These are phyloP conservation scores for Mormyrus iriodes DNA, from an alignment of 2,113 vertebrate species.

Conservation along the genomic window DNA sequence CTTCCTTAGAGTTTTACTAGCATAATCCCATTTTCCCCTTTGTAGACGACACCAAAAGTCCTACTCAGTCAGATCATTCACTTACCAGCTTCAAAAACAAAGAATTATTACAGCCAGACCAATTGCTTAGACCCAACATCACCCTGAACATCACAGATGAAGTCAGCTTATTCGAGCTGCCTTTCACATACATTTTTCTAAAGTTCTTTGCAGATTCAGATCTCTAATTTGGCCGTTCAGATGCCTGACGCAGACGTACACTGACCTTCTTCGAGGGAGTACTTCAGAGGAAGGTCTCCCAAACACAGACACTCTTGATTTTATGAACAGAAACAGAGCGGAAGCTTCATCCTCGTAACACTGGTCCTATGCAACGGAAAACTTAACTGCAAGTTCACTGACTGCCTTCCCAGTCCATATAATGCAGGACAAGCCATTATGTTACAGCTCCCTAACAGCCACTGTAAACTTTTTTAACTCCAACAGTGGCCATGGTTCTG, in stretches of 20 bases:
- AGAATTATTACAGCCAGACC: background rate
- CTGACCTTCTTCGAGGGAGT: background rate
- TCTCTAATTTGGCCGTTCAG: background rate
- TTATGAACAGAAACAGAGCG: background rate
- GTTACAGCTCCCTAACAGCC: background rate
- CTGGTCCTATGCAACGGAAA: background rate
- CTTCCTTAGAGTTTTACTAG: background rate
- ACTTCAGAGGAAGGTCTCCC: background rate
- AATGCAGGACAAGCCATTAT: background rate
- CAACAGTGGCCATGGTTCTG: background rate
- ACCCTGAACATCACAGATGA: background rate
- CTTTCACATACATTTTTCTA: background rate
- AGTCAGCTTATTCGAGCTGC: background rate
- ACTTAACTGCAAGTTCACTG: background rate
- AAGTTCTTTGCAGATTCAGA: background rate
- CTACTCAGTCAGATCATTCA: background rate
- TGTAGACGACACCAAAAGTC: background rate
- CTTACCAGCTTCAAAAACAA: background rate
- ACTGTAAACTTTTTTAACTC: background rate
- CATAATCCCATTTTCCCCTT: background rate
- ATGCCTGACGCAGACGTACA: background rate
- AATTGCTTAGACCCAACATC: background rate
- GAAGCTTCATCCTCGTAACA: background rate
- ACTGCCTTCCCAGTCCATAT: background rate
- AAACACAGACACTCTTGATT: background rate